Evolutionary conservation across 2,888 invertebrate species (phyloP), one percentile per base, ranked within the genome.

Genomic region (Gymnoscelis rufifasciata): DNA sequence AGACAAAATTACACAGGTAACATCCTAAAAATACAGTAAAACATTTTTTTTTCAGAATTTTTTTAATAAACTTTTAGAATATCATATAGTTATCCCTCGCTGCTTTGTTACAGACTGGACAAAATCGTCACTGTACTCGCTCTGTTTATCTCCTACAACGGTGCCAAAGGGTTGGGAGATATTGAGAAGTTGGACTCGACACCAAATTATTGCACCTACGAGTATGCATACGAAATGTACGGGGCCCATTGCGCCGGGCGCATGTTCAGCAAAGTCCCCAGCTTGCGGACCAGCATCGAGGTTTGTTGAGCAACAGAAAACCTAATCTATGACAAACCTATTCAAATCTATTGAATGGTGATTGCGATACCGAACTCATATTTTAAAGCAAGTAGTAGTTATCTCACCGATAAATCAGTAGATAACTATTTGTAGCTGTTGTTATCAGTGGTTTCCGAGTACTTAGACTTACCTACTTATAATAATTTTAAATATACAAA

Each of bases 221-320:
- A 80, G 49, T 81, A 83, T 37, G 82, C 82, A 0, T 86, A 71
- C 59, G 81, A 87, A 4, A 89, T 91, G 89, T 79, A 90, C 13
- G 90, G 90, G 1, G 91, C 89, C 0, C 78, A 86, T 52, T 91
- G 91, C 66, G 78, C 73, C 2, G 80, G 84, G 0, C 74, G 13
- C 78, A 82, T 14, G 74, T n/a, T 90, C 2, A 58, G 60, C 12
- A 78, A 82, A 38, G 78, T 91, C 52, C 91, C 91, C 0, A 76
- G 59, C 51, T 70, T 91, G 26, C 88, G 79, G 57, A 65, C 78
- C 8, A 81, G 88, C 35, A 89, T 91, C 56, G 89, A 91, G 89
- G 91, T 91, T 52, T 47, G 38, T 55, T 52, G 48, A 46, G 53
- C 51, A 57, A 56, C 46, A 38, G 57, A 57, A 55, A 55, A 57